These are phyloP conservation scores for Hirtodrosophila duncani DNA, from an alignment of 2,888 invertebrate genomes.

Conservation along the genomic window DNA sequence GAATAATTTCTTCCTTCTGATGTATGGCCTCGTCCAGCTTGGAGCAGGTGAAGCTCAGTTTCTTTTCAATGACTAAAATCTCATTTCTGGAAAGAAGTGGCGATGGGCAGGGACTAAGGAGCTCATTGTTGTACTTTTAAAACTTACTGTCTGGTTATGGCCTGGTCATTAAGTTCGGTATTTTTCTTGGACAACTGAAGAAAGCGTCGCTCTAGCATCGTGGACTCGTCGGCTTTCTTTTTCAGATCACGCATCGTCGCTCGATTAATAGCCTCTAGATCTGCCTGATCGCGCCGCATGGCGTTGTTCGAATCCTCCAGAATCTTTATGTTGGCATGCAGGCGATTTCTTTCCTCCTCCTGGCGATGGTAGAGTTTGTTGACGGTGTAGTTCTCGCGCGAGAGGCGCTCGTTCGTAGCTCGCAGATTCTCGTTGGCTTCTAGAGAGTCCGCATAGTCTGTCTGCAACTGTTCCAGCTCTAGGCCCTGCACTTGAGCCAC, in stretches of 20 bases:
- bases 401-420: constrained; percentile 8
- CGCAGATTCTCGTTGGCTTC: background rate
- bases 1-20: constrained; percentile 18
- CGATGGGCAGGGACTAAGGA: background rate
- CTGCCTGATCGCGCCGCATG: background rate
- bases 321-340: background rate
- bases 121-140: background rate
- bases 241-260: constrained; percentile 17
- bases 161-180: constrained; percentile 11
- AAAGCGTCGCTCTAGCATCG: constrained; percentile 32
- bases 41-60: background rate
- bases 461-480: background rate
- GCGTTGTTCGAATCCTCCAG: background rate
- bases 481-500: background rate
- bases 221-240: constrained; percentile 8
- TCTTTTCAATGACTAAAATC: constrained; percentile 21
- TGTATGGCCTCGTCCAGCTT: constrained; percentile 24
- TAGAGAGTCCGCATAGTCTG: background rate
- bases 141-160: constrained; percentile 11
- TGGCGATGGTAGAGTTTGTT: background rate
- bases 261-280: constrained; percentile 1
- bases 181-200: constrained; percentile 30
- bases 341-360: background rate
- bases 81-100: too few species aligned
- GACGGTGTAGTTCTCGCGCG: constrained; percentile 12